phyloP scores from a whole-genome alignment of 2,113 vertebrate genomes.

The Nanorana parkeri region DNA sequence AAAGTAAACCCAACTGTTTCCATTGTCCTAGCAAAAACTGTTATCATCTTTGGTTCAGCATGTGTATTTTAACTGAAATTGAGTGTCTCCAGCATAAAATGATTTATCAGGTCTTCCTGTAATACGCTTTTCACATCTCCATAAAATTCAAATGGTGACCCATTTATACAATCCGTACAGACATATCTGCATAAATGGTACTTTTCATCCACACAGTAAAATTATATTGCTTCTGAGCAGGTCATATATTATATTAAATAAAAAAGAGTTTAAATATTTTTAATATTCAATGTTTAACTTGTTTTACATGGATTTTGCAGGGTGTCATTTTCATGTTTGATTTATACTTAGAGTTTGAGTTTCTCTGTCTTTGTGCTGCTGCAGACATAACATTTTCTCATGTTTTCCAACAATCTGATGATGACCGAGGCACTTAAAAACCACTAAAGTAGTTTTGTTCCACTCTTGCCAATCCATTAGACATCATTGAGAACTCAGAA shows the following conservation, averaged over 20 bases:
- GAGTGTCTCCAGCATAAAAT: not conserved
- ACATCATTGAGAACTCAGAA: not conserved
- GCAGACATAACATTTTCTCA: slow-evolving; percentile 17
- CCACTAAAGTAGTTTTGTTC: slow-evolving; percentile 5
- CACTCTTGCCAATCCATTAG: not conserved
- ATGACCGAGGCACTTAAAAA: slow-evolving; percentile 40
- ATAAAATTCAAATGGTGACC: slow-evolving; percentile 12
- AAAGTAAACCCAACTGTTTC: no score
- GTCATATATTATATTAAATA: slow-evolving; percentile 4
- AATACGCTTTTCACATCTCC: not conserved
- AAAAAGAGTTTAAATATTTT: not conserved
- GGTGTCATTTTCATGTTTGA: not conserved
- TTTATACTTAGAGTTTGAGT: not conserved
- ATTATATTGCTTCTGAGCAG: slow-evolving; percentile 3
- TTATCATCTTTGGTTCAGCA: not conserved
- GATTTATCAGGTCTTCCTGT: slow-evolving; percentile 7
- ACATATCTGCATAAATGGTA: slow-evolving; percentile 21
- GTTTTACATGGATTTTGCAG: not conserved
- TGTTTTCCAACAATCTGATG: slow-evolving; percentile 21
- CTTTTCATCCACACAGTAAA: not conserved
- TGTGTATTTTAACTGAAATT: slow-evolving; percentile 11
- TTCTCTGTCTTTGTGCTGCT: not conserved
- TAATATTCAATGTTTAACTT: not conserved
- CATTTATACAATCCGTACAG: slow-evolving; percentile 5
- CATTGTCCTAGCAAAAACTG: no score